A percentile compares a stretch with the other conserved stretches of the same genome.
Conservation (phyloP, 2,888 invertebrate genomes). For the Eupithecia subfuscata region DNA sequence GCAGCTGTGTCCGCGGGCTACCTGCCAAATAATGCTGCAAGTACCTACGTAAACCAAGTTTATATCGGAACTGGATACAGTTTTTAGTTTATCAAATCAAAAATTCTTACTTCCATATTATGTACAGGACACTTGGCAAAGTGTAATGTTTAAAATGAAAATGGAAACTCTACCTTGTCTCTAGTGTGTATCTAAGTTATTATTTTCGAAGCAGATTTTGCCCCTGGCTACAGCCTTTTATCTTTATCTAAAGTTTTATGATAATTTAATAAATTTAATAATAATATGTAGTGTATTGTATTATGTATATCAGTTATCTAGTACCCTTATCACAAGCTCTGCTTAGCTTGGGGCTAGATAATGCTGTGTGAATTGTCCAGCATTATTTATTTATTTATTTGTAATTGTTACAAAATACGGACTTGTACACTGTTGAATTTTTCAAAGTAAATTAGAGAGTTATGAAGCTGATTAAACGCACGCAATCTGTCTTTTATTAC, state of each 20-base stretch:
- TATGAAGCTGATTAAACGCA: background rate
- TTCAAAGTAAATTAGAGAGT: background rate
- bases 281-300: too few relatives aligned
- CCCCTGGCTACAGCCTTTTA: background rate
- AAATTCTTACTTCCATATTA: too few relatives aligned
- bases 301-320: too few relatives aligned
- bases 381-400: too few relatives aligned
- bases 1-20: conserved; percentile 3
- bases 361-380: too few relatives aligned
- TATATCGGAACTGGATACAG: background rate
- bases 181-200: background rate
- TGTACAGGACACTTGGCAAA: background rate
- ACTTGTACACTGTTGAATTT: too few relatives aligned
- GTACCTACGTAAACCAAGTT: background rate
- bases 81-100: too few relatives aligned
- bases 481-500: conserved; percentile 5
- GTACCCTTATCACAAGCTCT: too few relatives aligned
- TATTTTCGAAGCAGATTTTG: background rate
- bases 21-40: conserved; percentile 4
- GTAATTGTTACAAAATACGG: too few relatives aligned
- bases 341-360: too few relatives aligned
- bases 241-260: background rate
- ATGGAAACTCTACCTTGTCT: too few relatives aligned
- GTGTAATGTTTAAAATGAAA: background rate
- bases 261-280: too few relatives aligned